Base-by-base conservation (phyloP, 2,113 vertebrate genomes). In the Cranoglanis bouderius region DNA sequence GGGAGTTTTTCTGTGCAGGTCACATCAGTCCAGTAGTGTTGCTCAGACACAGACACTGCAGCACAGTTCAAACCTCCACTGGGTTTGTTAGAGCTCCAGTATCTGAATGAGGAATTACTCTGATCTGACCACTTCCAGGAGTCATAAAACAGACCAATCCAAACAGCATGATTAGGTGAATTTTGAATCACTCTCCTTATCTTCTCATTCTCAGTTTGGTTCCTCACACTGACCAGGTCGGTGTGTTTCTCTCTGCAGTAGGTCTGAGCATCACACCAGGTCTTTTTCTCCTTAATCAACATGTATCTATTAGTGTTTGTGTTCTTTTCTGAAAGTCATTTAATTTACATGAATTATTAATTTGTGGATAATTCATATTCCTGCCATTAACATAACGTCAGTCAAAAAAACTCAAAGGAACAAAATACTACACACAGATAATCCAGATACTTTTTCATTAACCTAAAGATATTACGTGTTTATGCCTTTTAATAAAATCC, bases 151-250 rank as follows among this genome's bases (percentile, higher is more conserved):
- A 32, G 65, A 72, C 35, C 70, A 9, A 21, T 40, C 70, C 70
- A 72, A 8, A 19, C 32, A 21, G 0, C 0, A 2, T 3, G 0
- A 14, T 13, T 3, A 10, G 2, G 0, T 65, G 29, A 0, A 40
- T 2, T 57, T 35, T 12, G 0, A 10, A 7, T 35, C 6, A 59
- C 2, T 4, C 7, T 18, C 0, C 18, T 4, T 32, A 82, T 82
- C 80, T 57, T 7, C 4, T 40, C 18, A 38, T 40, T 72, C 35
- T 72, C 70, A 72, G 35, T 19, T 72, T 72, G 16, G 70, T 72
- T 82, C 80, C 80, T 82, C 49, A 82, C 53, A 24, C 49, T 82
- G 53, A 55, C 49, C 53, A 82, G 80, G 53, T 82, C 51, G 6
- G 6, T 55, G 80, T 57, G 10, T 21, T 59, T 53, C 18, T 55